phyloP scores from a whole-genome alignment of 2,888 invertebrate genomes.

The Alsophila aescularia region DNA sequence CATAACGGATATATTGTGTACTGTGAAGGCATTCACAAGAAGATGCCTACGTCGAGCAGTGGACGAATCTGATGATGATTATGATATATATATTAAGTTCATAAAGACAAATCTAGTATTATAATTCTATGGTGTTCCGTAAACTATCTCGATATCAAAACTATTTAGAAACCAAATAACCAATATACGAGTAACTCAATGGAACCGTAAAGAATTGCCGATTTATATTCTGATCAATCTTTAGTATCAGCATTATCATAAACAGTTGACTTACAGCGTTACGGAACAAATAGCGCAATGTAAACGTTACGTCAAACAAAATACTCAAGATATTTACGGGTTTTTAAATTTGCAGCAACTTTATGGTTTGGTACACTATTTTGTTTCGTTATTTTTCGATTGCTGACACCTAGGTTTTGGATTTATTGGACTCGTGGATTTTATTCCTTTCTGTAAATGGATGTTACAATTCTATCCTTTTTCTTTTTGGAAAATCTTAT shows the following conservation, averaged over 20 bases:
- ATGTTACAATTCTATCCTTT: not conserved
- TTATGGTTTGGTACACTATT: not conserved
- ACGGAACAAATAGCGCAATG: not conserved
- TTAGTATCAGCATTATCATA: slow-evolving; percentile 52
- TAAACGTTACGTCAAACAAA: slow-evolving; percentile 2
- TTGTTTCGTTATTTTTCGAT: not conserved
- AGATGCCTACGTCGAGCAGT: too few relatives aligned
- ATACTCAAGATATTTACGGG: not conserved
- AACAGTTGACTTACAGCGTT: slow-evolving; percentile 50
- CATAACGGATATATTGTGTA: too few relatives aligned
- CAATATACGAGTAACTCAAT: slow-evolving; percentile 13
- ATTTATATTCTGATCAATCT: slow-evolving; percentile 53
- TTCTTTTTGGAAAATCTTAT: not conserved
- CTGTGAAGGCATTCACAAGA: too few relatives aligned
- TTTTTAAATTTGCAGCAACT: slow-evolving; percentile 7
- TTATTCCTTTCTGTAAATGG: not conserved
- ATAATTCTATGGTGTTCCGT: too few relatives aligned
- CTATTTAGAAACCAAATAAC: not conserved
- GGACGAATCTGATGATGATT: too few relatives aligned
- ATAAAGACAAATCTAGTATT: too few relatives aligned
- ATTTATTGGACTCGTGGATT: not conserved
- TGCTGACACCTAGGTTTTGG: not conserved
- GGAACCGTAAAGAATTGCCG: slow-evolving; percentile 38
- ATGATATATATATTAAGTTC: too few relatives aligned
- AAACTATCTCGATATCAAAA: too few relatives aligned